Base-by-base conservation (phyloP, 2,888 invertebrate species). In the Galeopsomyia nigrocyanea region DNA sequence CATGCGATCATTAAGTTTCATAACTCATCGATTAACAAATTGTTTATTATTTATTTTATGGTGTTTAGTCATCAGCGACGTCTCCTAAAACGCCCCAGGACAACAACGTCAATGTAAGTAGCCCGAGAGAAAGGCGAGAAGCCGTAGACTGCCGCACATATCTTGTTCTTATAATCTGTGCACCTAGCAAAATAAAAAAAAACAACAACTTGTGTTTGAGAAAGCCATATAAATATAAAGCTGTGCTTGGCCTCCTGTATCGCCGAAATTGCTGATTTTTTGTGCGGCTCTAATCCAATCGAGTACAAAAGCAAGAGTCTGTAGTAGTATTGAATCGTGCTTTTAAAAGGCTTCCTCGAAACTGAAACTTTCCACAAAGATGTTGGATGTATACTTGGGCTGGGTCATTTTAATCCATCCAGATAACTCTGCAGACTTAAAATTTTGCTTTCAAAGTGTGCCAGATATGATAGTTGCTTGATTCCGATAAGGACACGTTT, bases 31-130 rank as follows among this genome's bases (percentile, higher is more conserved):
- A 82, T 82, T 83, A 82, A 82, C 80, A 80, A 79, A 73, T 78
- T 79, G 78, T 39, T 82, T 82, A 79, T 83, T 81, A 79, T 84
- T 63, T 31, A 46, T 64, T 83, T 82, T 78, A 83, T 79, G 80
- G 78, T 82, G 80, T 81, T 81, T 82, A 85, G 85, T 83, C 84
- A 76, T 79, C 82, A 76, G 79, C 81, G 68, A 82, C 83, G 75
- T 80, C 83, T 46, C 82, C 83, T 75, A 84, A 84, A 80, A 83
- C 83, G 75, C 84, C 84, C 60, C 81, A 82, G 82, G 84, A 84
- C 58, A 75, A 79, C 65, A 77, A 76, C 58, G 78, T 80, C 73
- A 80, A 83, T 79, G 86, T 86, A 81, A 86, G 86, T 86, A 85
- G 39, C 7, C 5, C 5, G 39, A 39, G 10, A 39, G 10, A 13